phyloP scores from a whole-genome alignment of 2,797 vertebrate genomes.

The Esox masquinongy region DNA sequence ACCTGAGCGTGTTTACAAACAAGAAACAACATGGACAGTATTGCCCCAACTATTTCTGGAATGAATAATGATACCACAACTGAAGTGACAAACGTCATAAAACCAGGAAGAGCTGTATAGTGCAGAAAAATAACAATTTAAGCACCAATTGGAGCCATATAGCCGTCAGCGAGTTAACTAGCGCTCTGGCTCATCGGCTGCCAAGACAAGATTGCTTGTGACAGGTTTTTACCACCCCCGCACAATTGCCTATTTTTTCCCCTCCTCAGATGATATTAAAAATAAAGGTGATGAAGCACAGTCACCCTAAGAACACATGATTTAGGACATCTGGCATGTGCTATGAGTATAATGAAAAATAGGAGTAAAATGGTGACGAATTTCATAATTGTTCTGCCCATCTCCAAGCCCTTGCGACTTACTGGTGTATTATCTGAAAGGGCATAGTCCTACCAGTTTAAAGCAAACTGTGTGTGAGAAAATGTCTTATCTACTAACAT shows the following conservation, averaged over 20 bases:
- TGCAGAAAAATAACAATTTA: conserved; percentile 25
- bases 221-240: conserved; percentile 40
- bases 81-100: conserved; percentile 25
- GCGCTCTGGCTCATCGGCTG: conserved; percentile 18
- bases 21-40: conserved; percentile 5
- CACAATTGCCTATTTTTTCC: conserved; percentile 27
- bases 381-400: conserved; percentile 19
- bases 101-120: conserved; percentile 18
- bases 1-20: conserved; percentile 5
- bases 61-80: conserved; percentile 19
- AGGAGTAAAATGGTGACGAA: conserved; percentile 35
- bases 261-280: conserved; percentile 37
- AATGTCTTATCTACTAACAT: conserved; percentile 16
- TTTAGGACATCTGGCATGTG: conserved; percentile 50
- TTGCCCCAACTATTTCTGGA: conserved; percentile 12
- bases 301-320: conserved; percentile 47
- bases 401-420: conserved; percentile 23
- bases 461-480: conserved; percentile 14
- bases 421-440: conserved; percentile 27
- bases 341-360: conserved; percentile 51
- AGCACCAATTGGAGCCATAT: conserved; percentile 18
- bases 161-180: conserved; percentile 36
- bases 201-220: conserved; percentile 39
- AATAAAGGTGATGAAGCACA: conserved; percentile 55
- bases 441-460: conserved; percentile 27